A percentile compares a stretch with the other conserved stretches of the same genome.
These are phyloP conservation scores for Phasianus colchicus DNA, from an alignment of 2,113 vertebrate genomes.

Conservation along the genomic window DNA sequence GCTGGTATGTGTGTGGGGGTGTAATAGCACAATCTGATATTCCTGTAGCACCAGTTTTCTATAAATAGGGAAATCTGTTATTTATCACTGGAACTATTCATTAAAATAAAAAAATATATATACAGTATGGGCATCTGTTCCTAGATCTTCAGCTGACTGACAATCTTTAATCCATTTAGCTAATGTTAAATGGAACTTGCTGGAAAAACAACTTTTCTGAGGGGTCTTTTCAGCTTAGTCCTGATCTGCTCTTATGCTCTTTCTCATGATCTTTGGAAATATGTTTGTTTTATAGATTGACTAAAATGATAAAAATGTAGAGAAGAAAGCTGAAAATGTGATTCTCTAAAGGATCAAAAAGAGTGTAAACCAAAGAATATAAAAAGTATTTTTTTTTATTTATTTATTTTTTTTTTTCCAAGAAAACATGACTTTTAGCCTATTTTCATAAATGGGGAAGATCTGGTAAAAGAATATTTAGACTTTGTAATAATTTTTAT, in stretches of 20 bases:
- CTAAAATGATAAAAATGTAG: not conserved
- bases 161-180: conserved; percentile 51
- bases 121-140: conserved; percentile 75
- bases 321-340: not conserved
- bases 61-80: conserved; percentile 83
- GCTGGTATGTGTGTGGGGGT: conserved; percentile 74
- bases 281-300: conserved; percentile 4
- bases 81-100: conserved; percentile 80
- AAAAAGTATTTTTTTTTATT: not conserved
- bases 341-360: not conserved
- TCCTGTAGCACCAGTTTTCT: conserved; percentile 76
- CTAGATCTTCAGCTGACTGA: conserved; percentile 56
- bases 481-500: not conserved
- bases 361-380: not conserved
- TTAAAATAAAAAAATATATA: conserved; percentile 72
- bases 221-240: not conserved
- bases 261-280: conserved; percentile 28
- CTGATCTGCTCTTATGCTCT: not conserved
- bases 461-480: not conserved
- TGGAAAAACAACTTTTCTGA: conserved; percentile 16
- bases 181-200: conserved; percentile 23
- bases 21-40: conserved; percentile 81
- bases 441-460: not conserved
- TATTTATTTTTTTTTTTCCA: not conserved
- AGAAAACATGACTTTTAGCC: not conserved